These are phyloP conservation scores for Adrianichthys oophorus DNA, from an alignment of 2,797 vertebrate species.

Conservation along the genomic window DNA sequence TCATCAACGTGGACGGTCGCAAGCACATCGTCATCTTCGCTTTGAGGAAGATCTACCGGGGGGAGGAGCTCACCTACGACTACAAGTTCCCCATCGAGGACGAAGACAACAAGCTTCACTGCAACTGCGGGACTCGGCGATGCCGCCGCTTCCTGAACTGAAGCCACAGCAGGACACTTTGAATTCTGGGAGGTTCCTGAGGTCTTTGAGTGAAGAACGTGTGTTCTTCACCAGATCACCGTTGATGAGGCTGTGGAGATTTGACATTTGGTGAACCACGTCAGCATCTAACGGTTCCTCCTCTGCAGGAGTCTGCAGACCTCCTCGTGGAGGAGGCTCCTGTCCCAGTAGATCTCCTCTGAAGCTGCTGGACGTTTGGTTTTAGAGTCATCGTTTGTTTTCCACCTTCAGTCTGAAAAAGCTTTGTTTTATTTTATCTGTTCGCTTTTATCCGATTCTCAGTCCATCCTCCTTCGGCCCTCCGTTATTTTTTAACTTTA, in stretches of 20 bases:
- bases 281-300: too few relatives aligned
- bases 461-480: constrained; percentile 39
- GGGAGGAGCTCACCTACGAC: constrained; percentile 95
- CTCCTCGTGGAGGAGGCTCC: background rate
- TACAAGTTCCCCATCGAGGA: constrained; percentile 98
- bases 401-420: constrained; percentile 19
- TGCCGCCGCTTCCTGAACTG: constrained; percentile 92
- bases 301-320: too few relatives aligned
- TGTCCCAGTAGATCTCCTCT: constrained; percentile 42
- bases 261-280: too few relatives aligned
- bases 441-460: constrained; percentile 57
- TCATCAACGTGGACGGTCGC: constrained; percentile 92
- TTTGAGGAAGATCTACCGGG: constrained; percentile 89
- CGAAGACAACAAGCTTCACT: constrained; percentile 88
- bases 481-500: constrained; percentile 1
- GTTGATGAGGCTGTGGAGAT: too few relatives aligned
- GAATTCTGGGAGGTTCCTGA: background rate
- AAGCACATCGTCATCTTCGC: constrained; percentile 96
- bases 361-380: constrained; percentile 58
- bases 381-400: constrained; percentile 26
- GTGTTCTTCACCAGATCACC: constrained; percentile 8
- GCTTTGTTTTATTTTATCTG: constrained; percentile 46
- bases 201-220: background rate
- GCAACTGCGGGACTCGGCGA: constrained; percentile 88
- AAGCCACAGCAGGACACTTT: background rate